Percentiles rank a stretch among this genome's conserved stretches.
Conservation (phyloP, 2,888 invertebrate species). For the Dioctria linearis region DNA sequence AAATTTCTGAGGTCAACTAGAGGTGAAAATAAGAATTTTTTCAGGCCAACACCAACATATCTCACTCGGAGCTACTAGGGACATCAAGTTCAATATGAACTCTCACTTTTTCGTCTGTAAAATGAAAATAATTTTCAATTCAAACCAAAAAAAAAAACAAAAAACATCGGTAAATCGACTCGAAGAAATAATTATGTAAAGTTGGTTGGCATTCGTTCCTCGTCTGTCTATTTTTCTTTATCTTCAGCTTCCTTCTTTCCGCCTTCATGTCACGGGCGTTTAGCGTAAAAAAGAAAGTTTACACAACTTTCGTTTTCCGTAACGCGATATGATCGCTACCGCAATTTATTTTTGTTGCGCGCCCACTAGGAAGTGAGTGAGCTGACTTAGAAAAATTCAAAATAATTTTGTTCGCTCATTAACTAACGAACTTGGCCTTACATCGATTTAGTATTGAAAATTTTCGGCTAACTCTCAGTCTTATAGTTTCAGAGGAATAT, state of each 20-base stretch:
- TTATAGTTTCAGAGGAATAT: too few relatives aligned
- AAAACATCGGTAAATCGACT: slow-evolving; percentile 13
- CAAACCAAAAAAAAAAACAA: background rate
- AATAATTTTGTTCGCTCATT: background rate
- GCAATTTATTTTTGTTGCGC: background rate
- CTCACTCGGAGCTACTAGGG: background rate
- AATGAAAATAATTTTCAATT: slow-evolving; percentile 37
- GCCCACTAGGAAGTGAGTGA: slow-evolving; percentile 1
- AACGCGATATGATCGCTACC: slow-evolving; percentile 34
- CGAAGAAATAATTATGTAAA: slow-evolving; percentile 45
- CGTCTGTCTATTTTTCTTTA: background rate
- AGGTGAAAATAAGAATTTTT: background rate
- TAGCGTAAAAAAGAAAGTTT: slow-evolving; percentile 46
- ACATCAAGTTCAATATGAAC: slow-evolving; percentile 19
- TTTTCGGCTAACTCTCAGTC: too few relatives aligned
- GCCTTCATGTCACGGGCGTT: slow-evolving; percentile 19
- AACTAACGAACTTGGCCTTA: too few relatives aligned
- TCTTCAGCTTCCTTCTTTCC: slow-evolving; percentile 12
- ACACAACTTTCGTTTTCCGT: slow-evolving; percentile 42
- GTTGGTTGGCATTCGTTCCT: slow-evolving; percentile 19
- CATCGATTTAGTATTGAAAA: too few relatives aligned
- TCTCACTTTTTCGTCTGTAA: slow-evolving; percentile 44
- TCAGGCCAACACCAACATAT: background rate
- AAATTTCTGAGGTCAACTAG: background rate
- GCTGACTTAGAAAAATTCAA: background rate